Base-by-base conservation (phyloP, 2,888 invertebrate species). In the Adelphocoris suturalis region DNA sequence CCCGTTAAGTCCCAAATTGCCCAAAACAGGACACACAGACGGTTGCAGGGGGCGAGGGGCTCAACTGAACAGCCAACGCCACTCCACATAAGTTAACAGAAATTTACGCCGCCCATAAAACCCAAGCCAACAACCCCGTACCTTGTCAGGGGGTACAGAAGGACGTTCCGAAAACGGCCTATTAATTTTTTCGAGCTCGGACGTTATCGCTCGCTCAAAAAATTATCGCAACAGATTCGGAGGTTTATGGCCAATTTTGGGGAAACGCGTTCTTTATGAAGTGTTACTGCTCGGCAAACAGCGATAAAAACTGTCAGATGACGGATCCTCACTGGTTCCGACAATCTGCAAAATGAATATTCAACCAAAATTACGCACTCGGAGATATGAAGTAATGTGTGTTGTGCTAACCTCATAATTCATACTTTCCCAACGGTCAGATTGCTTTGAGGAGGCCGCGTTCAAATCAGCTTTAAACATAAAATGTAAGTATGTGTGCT, bases 1-100 rank as follows among this genome's bases (percentile, higher is more conserved):
- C 37, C 37, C 37, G 37, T n/a, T 23, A 23, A 68, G 68, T 68
- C 9, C 23, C 27, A 3, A 68, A 68, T 23, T 68, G 68, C 23
- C 68, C 0, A 0, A n/a, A 57, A 23, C 19, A 23, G 11, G 68
- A 68, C 68, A 7, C 68, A 0, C 23, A 52, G 16, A 7, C 52
- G 52, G 16, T 13, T 13, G 16, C 12, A 16, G 52, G 13, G 52
- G 52, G 52, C 52, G 37, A 37, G 2, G 52, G 27, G 68, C 68
- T 23, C 11, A 27, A 68, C n/a, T 19, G 68, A 68, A 78, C 78
- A 78, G 46, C 47, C 16, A 46, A 78, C 78, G n/a, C 75, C 75
- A 78, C 78, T 78, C 46, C 78, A 46, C 78, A 78, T 78, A 78
- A 47, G 78, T 78, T 78, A 78, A 78, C 46, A 37, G 46, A 19